Evolutionary conservation across 2,797 vertebrate genomes (phyloP).

Genomic region (Protonibea diacanthus): DNA sequence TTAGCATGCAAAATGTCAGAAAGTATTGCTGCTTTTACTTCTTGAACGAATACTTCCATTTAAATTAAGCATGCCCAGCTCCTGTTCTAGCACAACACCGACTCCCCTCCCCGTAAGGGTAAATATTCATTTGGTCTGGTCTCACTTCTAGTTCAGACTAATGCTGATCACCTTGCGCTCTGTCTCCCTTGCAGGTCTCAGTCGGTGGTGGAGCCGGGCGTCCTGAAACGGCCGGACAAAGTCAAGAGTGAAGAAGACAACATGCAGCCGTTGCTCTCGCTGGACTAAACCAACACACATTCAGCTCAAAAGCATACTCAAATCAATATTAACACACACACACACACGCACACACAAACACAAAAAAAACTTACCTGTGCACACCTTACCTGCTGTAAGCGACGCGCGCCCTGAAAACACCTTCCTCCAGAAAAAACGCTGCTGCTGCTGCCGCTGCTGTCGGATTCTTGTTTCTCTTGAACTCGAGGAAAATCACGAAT

Average conservation of each 20-base stretch:
- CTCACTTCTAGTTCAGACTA: not conserved
- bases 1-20: not conserved
- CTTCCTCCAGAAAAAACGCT: slow-evolving; percentile 21
- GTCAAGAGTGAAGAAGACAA: slow-evolving; percentile 97
- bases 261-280: slow-evolving; percentile 97
- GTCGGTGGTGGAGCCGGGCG: slow-evolving; percentile 96
- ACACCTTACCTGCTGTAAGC: slow-evolving; percentile 22
- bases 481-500: slow-evolving; percentile 5
- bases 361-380: slow-evolving; percentile 34
- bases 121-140: not conserved
- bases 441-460: slow-evolving; percentile 15
- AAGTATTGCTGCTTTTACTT: no score
- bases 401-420: slow-evolving; percentile 29
- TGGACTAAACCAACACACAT: slow-evolving; percentile 86
- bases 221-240: slow-evolving; percentile 95
- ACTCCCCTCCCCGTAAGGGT: no score
- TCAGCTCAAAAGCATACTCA: slow-evolving; percentile 11
- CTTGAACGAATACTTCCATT: no score
- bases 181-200: slow-evolving; percentile 88
- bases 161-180: not conserved
- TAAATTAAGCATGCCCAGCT: no score
- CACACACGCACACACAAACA: slow-evolving; percentile 20
- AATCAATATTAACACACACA: slow-evolving; percentile 40
- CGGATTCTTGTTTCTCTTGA: slow-evolving; percentile 45
- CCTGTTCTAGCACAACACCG: no score